Evolutionary conservation across 2,113 vertebrate species (phyloP).

Genomic region (Edolisoma coerulescens): DNA sequence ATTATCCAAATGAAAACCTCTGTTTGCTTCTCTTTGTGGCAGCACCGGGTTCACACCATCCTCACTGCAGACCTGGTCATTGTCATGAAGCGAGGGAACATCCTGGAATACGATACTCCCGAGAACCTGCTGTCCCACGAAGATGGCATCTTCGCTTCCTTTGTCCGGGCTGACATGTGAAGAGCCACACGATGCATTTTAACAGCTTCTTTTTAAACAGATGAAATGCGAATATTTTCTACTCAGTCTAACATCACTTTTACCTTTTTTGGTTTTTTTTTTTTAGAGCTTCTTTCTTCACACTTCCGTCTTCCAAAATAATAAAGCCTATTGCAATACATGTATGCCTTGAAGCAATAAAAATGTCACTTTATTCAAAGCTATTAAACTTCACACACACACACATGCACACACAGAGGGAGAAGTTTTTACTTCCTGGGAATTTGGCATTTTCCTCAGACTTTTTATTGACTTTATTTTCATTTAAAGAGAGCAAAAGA

Average conservation of each 20-base stretch:
- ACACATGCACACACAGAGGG: neutral
- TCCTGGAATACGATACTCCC: conserved; percentile 91
- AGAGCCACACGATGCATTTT: neutral
- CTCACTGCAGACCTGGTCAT: conserved; percentile 95
- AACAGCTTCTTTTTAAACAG: conserved; percentile 33
- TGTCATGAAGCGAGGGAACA: conserved; percentile 96
- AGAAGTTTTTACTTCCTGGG: neutral
- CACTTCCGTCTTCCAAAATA: neutral
- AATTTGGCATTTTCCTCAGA: neutral
- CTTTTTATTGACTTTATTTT: neutral
- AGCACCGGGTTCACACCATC: conserved; percentile 98
- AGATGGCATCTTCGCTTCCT: conserved; percentile 92
- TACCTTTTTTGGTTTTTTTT: neutral
- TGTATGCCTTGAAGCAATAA: conserved; percentile 47
- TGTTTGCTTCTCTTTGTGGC: neutral
- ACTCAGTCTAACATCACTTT: neutral
- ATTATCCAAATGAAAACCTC: neutral
- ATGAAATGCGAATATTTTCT: conserved; percentile 1
- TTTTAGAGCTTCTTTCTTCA: neutral
- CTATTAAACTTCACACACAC: neutral
- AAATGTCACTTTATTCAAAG: conserved; percentile 17
- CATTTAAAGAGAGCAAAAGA: neutral
- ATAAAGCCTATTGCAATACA: conserved; percentile 6
- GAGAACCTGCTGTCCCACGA: conserved; percentile 89
- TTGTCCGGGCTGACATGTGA: conserved; percentile 97